Evolutionary conservation across 2,888 invertebrate genomes (phyloP), one percentile per base, ranked within the genome.

Genomic region (Aspidapion aeneum): DNA sequence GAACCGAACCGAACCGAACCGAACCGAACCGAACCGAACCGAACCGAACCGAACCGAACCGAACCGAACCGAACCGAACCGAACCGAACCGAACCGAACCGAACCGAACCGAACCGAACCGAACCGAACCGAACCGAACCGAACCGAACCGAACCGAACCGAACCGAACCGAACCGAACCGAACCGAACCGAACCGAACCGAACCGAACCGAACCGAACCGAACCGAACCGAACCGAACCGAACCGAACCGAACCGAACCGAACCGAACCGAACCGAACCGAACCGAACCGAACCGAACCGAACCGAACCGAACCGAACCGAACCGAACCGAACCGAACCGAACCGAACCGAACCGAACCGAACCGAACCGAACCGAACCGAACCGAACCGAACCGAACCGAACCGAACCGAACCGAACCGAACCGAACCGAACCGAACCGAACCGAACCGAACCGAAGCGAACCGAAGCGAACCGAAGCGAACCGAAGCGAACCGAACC

Each of bases 231-330:
- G 49, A 48, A 50, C 21, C 58, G 49, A 48, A 50, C 21, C 58
- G 49, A 63, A 63, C 22, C 61, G 22, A 63, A 63, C 22, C 61
- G 22, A 63, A 63, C 22, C 61, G 22, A 63, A 60, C 20, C 60
- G 58, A 59, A 60, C 20, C 60, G 58, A 59, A 60, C 20, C 60
- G 58, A 59, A 60, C 20, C 60, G 58, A 59, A 9, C 20, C 60
- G 58, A 60, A 9, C 20, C 60, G 58, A 60, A 9, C 20, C 60
- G 58, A 60, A 9, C 20, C 60, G 58, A 60, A 7, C 21, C 58
- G 49, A 51, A 7, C 21, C 58, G 49, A 51, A 50, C 21, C 58
- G 49, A 51, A 50, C 21, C 58, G 49, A 51, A 50, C 21, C 58
- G 49, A 51, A 50, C 21, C 58, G 49, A 51, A 50, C 21, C 58